Conservation (phyloP, 2,888 invertebrate genomes). For the Heliconius cydno region DNA sequence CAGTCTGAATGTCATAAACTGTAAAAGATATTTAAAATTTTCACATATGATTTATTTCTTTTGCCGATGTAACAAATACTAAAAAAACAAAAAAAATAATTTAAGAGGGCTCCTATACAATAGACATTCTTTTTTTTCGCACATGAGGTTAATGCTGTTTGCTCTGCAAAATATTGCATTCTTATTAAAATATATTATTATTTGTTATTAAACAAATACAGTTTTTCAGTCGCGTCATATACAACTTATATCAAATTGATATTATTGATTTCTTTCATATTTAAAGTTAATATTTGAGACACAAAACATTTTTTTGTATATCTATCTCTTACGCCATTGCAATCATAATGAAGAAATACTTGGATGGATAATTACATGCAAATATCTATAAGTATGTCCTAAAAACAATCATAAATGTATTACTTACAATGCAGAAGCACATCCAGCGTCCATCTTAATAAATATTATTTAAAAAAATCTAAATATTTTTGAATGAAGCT, state of each 20-base stretch:
- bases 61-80: too few relatives aligned
- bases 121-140: too few relatives aligned
- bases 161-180: too few relatives aligned
- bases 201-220: not conserved
- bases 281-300: slow-evolving; percentile 4
- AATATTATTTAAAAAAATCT: not conserved
- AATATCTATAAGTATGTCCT: not conserved
- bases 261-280: not conserved
- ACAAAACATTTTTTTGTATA: not conserved
- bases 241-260: too few relatives aligned
- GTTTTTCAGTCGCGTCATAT: not conserved
- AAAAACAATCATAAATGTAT: not conserved
- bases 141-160: not conserved
- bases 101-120: too few relatives aligned
- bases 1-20: too few relatives aligned
- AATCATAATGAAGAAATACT: not conserved
- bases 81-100: too few relatives aligned
- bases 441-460: slow-evolving; percentile 2
- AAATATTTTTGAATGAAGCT: not conserved
- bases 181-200: too few relatives aligned
- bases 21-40: too few relatives aligned
- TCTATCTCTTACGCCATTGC: not conserved
- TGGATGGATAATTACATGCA: too few relatives aligned
- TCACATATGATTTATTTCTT: too few relatives aligned
- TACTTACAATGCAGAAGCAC: not conserved